phyloP scores from a whole-genome alignment of 1,140 invertebrate genomes.

The Drosophila nasuta region DNA sequence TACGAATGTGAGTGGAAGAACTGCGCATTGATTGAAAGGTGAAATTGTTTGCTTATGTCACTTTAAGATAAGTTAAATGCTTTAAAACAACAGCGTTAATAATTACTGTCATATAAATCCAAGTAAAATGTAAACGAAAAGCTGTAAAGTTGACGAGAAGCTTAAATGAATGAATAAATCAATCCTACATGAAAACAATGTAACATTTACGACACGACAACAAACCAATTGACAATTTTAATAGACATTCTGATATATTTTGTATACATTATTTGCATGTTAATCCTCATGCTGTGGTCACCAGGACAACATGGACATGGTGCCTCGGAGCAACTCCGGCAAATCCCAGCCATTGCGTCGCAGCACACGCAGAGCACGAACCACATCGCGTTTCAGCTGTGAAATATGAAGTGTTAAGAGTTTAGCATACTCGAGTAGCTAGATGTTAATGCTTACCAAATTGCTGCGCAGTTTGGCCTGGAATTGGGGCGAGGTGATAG shows the following conservation, averaged over 20 bases:
- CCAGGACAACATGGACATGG: constrained; percentile 56
- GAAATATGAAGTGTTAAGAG: neutral
- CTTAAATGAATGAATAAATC: too few species aligned
- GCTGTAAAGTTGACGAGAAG: too few species aligned
- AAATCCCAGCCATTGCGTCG: constrained; percentile 65
- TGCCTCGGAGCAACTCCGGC: constrained; percentile 40
- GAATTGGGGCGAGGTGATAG: constrained; percentile 48
- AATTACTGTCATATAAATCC: too few species aligned
- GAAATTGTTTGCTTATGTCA: too few species aligned
- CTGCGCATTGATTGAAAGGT: too few species aligned
- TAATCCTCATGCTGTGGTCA: constrained; percentile 24
- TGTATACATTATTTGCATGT: constrained; percentile 2
- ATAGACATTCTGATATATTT: constrained; percentile 23
- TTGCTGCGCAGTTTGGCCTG: constrained; percentile 47
- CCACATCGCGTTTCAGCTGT: constrained; percentile 57
- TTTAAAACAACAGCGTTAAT: too few species aligned
- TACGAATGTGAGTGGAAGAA: too few species aligned
- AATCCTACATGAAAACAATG: neutral
- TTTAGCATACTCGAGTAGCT: neutral
- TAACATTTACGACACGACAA: neutral
- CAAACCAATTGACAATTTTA: neutral
- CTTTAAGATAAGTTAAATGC: too few species aligned
- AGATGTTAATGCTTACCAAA: constrained; percentile 44
- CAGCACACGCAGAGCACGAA: constrained; percentile 43
- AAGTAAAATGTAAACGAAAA: too few species aligned